phyloP scores from a whole-genome alignment of 2,888 invertebrate species.

The Pachycephus smyrnensis region DNA sequence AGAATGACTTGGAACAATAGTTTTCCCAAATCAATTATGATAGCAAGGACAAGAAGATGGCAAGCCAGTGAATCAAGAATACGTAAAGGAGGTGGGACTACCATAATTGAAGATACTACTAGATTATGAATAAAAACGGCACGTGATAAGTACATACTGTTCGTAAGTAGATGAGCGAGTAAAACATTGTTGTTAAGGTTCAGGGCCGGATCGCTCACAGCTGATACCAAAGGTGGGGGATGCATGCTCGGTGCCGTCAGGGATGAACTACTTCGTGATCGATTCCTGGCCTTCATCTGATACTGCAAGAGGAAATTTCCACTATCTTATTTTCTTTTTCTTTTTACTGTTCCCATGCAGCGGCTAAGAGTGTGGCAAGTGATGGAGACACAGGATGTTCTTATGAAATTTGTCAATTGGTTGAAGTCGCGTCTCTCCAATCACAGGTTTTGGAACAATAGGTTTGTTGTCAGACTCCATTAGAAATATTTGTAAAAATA shows the following conservation, averaged over 20 bases:
- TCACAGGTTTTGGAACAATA: not conserved
- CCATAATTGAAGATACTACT: not conserved
- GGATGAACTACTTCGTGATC: constrained; percentile 72
- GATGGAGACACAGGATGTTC: not conserved
- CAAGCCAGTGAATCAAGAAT: not conserved
- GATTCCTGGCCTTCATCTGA: constrained; percentile 66
- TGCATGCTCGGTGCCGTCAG: constrained; percentile 67
- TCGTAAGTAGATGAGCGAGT: constrained; percentile 85
- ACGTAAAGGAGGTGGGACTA: not conserved
- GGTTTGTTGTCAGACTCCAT: not conserved
- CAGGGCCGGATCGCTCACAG: constrained; percentile 82
- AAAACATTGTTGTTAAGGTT: constrained; percentile 78
- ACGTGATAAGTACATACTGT: constrained; percentile 69
- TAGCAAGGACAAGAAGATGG: not conserved
- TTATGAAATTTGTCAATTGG: not conserved
- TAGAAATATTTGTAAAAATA: not conserved
- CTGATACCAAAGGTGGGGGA: constrained; percentile 77
- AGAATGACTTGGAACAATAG: constrained; percentile 1
- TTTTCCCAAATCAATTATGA: not conserved
- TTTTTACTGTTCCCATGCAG: not conserved
- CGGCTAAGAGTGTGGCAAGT: not conserved
- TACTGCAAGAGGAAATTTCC: constrained; percentile 44
- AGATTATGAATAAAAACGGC: constrained; percentile 10
- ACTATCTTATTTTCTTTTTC: not conserved
- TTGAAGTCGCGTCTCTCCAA: not conserved